Evolutionary conservation across 2,888 invertebrate species (phyloP), one percentile per base, ranked within the genome.

Genomic region (Drosophila austrosaltans): DNA sequence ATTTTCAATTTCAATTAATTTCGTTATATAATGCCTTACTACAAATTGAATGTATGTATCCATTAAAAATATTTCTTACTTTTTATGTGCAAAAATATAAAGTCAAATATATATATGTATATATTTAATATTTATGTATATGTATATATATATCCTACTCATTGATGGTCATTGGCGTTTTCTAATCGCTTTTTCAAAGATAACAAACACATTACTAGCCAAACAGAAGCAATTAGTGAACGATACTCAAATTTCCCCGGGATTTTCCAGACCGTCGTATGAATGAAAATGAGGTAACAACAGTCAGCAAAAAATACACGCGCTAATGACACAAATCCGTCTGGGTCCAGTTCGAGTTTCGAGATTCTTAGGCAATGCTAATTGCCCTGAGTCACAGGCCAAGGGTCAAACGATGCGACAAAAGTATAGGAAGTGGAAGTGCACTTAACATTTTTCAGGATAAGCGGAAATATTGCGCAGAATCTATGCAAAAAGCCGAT

Each of bases 261-360:
- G 89, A 68, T 84, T 89, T 83, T 82, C 88, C 88, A 44, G 56
- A 12, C 69, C 72, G 62, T 68, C 60, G 74, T 72, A 82, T 85
- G 87, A 84, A 84, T 84, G 85, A 89, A 84, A 74, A 53, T 40
- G 67, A 48, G 58, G 58, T 66, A 65, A 65, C 48, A 25, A 22
- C 48, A 48, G 22, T 25, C 48, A 48, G 48, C 8, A 10, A 48
- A 22, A 48, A 22, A 48, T 39, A 16, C 59, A 65, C 64, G 56
- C 72, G 74, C 78, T 87, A 84, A 82, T 85, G 87, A 78, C 79
- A 78, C 68, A 89, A 89, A 85, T 89, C 86, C 83, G 88, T 89
- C 88, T 85, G 82, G 36, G 48, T 42, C 28, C 40, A 36, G 57
- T 69, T 66, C 69, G 54, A 30, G 54, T 53, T 64, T 40, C 53